A percentile compares a stretch with the other conserved stretches of the same genome.
phyloP scores from a whole-genome alignment of 2,797 vertebrate species.

The Hydrophis major region DNA sequence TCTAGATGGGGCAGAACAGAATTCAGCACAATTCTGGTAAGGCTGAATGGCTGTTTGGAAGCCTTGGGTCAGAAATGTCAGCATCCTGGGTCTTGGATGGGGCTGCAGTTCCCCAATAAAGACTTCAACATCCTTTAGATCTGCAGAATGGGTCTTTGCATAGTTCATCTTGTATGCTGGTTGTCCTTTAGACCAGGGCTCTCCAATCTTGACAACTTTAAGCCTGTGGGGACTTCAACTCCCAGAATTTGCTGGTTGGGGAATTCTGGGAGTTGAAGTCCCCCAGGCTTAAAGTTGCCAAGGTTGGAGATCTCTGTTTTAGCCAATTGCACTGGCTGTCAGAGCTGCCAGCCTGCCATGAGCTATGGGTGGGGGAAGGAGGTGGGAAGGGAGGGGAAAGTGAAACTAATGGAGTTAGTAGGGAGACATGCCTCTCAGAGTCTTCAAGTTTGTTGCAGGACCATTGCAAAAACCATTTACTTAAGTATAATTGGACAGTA shows the following conservation, averaged over 20 bases:
- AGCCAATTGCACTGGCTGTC: not conserved
- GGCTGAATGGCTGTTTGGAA: not conserved
- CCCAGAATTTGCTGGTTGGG: no score
- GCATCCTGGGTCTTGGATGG: not conserved
- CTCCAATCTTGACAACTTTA: no score
- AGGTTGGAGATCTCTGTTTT: no score
- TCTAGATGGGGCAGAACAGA: not conserved
- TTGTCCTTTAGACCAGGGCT: not conserved
- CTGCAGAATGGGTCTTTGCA: not conserved
- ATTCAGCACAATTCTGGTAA: not conserved
- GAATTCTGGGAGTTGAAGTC: no score
- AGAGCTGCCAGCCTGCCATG: not conserved
- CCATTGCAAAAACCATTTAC: not conserved
- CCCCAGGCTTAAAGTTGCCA: no score
- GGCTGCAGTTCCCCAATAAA: not conserved
- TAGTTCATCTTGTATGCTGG: not conserved
- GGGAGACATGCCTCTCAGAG: not conserved
- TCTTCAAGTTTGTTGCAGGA: not conserved
- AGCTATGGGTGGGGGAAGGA: not conserved
- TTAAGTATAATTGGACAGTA: not conserved
- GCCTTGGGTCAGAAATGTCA: not conserved
- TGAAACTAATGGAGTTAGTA: not conserved
- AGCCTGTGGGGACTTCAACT: no score
- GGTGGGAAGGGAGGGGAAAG: not conserved
- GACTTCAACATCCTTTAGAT: not conserved